phyloP scores from a whole-genome alignment of 2,888 invertebrate genomes.

The Neoitamus cyanurus region DNA sequence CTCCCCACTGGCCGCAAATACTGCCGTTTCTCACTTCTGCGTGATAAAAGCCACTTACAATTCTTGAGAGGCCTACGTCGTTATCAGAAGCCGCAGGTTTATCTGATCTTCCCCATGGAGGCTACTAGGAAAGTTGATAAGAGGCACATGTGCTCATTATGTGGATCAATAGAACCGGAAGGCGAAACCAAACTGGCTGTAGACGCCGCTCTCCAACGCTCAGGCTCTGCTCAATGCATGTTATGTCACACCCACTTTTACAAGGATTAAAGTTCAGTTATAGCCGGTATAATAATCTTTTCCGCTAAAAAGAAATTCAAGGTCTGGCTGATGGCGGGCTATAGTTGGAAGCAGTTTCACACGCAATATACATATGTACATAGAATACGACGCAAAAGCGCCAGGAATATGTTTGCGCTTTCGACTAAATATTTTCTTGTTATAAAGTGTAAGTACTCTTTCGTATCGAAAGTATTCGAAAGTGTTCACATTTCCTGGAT shows the following conservation, averaged over 20 bases:
- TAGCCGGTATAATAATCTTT: not conserved
- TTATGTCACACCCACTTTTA: not conserved
- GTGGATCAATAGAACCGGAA: not conserved
- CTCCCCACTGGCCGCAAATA: not conserved
- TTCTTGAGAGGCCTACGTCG: not conserved
- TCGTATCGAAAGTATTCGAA: not conserved
- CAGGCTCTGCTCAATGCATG: not conserved
- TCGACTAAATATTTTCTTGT: too few relatives aligned
- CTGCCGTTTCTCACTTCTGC: not conserved
- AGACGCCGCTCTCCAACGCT: not conserved
- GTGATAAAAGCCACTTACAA: not conserved
- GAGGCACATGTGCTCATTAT: not conserved
- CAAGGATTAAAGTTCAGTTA: conserved; percentile 1
- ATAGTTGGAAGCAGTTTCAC: not conserved
- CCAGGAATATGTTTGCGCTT: too few relatives aligned
- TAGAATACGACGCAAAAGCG: not conserved
- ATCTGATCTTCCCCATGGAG: not conserved
- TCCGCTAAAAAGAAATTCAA: not conserved
- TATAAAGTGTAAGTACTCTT: not conserved
- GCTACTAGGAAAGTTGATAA: not conserved
- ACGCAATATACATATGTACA: not conserved
- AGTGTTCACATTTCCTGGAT: not conserved
- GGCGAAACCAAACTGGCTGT: not conserved
- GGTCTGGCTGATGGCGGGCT: not conserved
- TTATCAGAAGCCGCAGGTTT: not conserved